Percentiles rank a stretch among this genome's conserved stretches.
Evolutionary conservation across 92 coral and sea anemone genomes (phyloP).

Genomic region (Bergia puertoricense): DNA sequence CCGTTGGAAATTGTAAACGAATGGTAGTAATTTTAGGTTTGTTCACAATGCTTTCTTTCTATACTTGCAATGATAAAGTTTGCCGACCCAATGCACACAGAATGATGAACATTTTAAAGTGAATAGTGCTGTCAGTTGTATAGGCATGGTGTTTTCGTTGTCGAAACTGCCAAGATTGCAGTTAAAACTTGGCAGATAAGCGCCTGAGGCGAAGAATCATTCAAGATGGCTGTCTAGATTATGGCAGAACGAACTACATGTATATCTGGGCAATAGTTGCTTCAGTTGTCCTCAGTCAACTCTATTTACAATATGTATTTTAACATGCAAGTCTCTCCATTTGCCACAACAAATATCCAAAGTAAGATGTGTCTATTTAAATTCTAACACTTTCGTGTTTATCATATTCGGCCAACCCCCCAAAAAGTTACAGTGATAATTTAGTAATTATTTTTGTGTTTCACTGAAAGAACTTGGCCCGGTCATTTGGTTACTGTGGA

Average conservation of each 20-base stretch:
- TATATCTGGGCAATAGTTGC: background rate
- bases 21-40: background rate
- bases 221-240: conserved; percentile 11
- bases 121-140: background rate
- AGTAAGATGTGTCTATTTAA: background rate
- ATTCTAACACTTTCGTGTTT: background rate
- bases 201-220: conserved; percentile 26
- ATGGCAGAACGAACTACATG: background rate
- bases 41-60: conserved; percentile 15
- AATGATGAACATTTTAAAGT: background rate
- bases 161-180: conserved; percentile 1
- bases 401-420: background rate
- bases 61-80: conserved; percentile 3
- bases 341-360: background rate
- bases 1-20: background rate
- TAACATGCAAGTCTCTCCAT: background rate
- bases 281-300: conserved; percentile 3
- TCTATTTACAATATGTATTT: background rate
- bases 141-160: background rate
- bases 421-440: background rate
- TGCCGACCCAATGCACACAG: conserved; percentile 7
- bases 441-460: background rate
- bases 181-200: conserved; percentile 5
- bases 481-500: background rate
- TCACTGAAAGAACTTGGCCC: background rate